A percentile compares a stretch with the other conserved stretches of the same genome.
Evolutionary conservation across 2,888 invertebrate species (phyloP).

Genomic region (Dasypogon diadema): DNA sequence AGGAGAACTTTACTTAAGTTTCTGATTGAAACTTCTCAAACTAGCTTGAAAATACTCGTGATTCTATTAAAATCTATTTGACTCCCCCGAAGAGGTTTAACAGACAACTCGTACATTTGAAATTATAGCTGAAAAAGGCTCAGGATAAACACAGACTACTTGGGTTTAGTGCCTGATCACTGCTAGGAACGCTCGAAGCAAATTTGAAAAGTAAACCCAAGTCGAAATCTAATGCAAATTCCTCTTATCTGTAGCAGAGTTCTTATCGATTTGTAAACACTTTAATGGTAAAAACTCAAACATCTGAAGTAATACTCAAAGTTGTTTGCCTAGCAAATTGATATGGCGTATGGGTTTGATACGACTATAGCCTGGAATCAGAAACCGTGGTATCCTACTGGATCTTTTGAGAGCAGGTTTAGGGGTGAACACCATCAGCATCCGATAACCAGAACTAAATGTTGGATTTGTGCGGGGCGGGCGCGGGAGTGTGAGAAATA

Average conservation of each 20-base stretch:
- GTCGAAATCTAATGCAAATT: constrained; percentile 21
- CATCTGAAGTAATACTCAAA: constrained; percentile 6
- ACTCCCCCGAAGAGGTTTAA: no score
- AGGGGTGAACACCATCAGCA: not conserved
- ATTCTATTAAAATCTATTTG: no score
- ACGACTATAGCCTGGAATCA: not conserved
- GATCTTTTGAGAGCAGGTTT: not conserved
- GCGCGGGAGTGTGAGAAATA: constrained; percentile 3
- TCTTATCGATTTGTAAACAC: constrained; percentile 21
- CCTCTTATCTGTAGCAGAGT: not conserved
- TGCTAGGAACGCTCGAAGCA: not conserved
- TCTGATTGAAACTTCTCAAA: no score
- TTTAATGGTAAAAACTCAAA: constrained; percentile 38
- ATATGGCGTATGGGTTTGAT: constrained; percentile 20
- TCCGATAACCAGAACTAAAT: no score
- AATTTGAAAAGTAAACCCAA: constrained; percentile 17
- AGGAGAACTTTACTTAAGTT: no score
- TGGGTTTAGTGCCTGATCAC: constrained; percentile 7
- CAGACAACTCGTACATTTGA: no score
- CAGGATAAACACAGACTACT: not conserved
- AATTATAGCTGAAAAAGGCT: no score
- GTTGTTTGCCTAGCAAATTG: constrained; percentile 35
- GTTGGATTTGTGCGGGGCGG: not conserved
- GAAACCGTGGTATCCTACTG: not conserved
- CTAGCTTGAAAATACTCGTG: no score